Evolutionary conservation across 2,888 invertebrate genomes (phyloP).

Genomic region (Drepanosiphum platanoidis): DNA sequence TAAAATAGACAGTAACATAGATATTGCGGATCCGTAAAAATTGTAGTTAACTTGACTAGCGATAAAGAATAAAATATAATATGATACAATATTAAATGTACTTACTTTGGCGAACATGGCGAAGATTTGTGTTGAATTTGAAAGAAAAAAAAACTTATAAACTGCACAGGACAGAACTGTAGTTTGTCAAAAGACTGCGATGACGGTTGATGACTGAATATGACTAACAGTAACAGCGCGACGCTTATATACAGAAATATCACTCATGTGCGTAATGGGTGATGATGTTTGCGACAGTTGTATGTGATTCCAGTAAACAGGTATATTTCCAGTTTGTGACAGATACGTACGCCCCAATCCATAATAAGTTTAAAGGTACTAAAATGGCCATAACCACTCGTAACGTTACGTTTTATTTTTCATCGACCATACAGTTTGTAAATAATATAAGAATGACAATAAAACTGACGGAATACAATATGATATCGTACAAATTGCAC

Average conservation of each 20-base stretch:
- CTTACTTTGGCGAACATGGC: slow-evolving; percentile 55
- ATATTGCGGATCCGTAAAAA: too few relatives aligned
- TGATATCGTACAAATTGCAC: neutral
- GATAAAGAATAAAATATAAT: neutral
- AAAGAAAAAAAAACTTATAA: neutral
- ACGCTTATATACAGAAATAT: slow-evolving; percentile 50
- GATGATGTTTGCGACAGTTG: slow-evolving; percentile 40
- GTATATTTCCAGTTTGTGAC: slow-evolving; percentile 49
- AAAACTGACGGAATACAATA: neutral
- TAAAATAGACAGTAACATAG: too few relatives aligned
- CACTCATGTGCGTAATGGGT: slow-evolving; percentile 22
- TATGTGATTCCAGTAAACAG: slow-evolving; percentile 18
- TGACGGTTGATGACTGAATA: slow-evolving; percentile 40
- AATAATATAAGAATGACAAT: too few relatives aligned
- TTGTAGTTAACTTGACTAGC: too few relatives aligned
- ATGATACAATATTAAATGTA: neutral
- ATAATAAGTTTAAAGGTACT: slow-evolving; percentile 21
- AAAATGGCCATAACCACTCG: slow-evolving; percentile 57
- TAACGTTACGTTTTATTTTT: slow-evolving; percentile 12
- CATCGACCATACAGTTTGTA: too few relatives aligned
- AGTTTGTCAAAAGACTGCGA: neutral
- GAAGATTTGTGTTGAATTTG: neutral
- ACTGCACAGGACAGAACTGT: slow-evolving; percentile 5
- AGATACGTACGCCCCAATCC: slow-evolving; percentile 43
- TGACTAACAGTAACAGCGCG: neutral